Evolutionary conservation across 64 coral and sea anemone species (phyloP), one percentile per base, ranked within the genome.

Genomic region (Astreopora myriophthalma): DNA sequence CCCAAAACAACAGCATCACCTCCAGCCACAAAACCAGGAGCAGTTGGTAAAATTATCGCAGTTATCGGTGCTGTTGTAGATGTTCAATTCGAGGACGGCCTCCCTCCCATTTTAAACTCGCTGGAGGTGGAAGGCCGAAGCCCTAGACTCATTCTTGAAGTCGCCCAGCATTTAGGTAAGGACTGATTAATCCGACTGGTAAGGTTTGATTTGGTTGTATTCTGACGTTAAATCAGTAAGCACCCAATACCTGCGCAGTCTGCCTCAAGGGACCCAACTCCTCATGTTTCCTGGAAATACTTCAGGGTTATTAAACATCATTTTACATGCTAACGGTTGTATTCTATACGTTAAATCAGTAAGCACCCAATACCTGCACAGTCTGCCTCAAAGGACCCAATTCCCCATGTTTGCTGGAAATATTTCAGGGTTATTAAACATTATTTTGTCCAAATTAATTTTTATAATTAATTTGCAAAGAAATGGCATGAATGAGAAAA

Each of bases 41-140:
- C 94, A 36, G 87, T 93, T 61, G 96, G 96, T 26, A 86, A 88
- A 87, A 89, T 99, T 73, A 92, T 95, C 17, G 96, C 96, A 26
- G 96, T 99, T 87, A 99, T 99, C 30, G 96, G 96, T 77, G 96
- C 96, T 61, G 96, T 99, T 87, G 96, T 99, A 76, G 96, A 99
- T 83, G 96, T 99, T 25, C 96, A 99, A 55, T 99, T 99, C 55
- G 96, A 99, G 61, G 96, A 99, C 37, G 96, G 75, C 19, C 88
- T 99, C 5, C 96, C 96, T 27, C 96, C 96, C 23, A 99, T 99
- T 75, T 64, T 99, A 31, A 99, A 99, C 75, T 91, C 96, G 29
- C 87, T 99, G 19, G 96, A 99, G 69, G 96, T 99, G 10, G 92
- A 99, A 87, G 93, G 93, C 23, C 78, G 96, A 73, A 74, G 85